Percentiles rank a stretch among this genome's conserved stretches.
phyloP scores from a whole-genome alignment of 2,888 invertebrate genomes.

The Macrosiphum euphorbiae region DNA sequence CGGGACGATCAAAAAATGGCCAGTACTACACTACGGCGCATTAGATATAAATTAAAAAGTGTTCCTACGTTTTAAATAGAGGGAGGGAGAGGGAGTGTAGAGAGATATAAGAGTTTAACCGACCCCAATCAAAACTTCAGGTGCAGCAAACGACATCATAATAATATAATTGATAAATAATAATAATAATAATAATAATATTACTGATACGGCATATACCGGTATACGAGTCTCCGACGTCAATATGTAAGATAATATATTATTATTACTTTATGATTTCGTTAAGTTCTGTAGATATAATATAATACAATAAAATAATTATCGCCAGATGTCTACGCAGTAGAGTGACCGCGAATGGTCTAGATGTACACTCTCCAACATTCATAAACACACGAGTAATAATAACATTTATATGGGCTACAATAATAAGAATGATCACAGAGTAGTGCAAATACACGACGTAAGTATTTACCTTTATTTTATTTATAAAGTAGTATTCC shows the following conservation, averaged over 20 bases:
- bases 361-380: not conserved
- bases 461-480: no score
- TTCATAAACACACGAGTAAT: not conserved
- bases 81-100: not conserved
- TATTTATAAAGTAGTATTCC: no score
- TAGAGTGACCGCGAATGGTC: not conserved
- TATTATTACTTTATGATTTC: not conserved
- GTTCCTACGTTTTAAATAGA: not conserved
- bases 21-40: not conserved
- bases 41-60: not conserved
- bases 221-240: not conserved
- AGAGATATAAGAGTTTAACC: not conserved
- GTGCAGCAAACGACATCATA: not conserved
- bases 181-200: not conserved
- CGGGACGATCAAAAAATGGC: slow-evolving; percentile 14
- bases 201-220: not conserved
- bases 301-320: not conserved
- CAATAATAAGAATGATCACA: not conserved
- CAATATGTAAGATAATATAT: not conserved
- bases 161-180: not conserved
- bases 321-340: not conserved
- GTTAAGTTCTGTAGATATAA: not conserved
- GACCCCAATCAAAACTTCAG: not conserved
- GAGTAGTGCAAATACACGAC: not conserved
- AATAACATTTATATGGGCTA: not conserved